Conservation (phyloP, 2,888 invertebrate species). For the Odontomyia ornata region DNA sequence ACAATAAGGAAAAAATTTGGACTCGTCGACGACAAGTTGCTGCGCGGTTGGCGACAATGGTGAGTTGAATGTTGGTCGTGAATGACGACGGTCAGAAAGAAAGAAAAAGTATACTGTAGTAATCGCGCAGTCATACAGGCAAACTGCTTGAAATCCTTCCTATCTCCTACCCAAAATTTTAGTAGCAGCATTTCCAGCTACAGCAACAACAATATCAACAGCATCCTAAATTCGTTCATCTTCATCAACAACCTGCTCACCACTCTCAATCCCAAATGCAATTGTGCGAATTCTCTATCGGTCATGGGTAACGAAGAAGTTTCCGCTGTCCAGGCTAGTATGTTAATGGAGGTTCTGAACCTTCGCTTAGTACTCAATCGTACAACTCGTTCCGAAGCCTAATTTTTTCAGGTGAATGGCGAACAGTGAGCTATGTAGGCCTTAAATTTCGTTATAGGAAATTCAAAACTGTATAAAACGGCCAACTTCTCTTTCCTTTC, state of each 20-base stretch:
- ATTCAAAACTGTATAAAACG: neutral
- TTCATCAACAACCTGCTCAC: neutral
- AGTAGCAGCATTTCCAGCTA: conserved; percentile 58
- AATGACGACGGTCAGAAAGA: too few relatives aligned
- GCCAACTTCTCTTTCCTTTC: neutral
- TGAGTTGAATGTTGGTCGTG: too few relatives aligned
- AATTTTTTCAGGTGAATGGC: neutral
- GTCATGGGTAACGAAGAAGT: neutral
- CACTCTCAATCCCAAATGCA: conserved; percentile 1
- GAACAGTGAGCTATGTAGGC: neutral
- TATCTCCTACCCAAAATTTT: too few relatives aligned
- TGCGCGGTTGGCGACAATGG: too few relatives aligned
- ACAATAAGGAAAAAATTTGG: too few relatives aligned
- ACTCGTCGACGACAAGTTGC: too few relatives aligned
- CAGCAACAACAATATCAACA: conserved; percentile 54
- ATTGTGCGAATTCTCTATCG: conserved; percentile 10
- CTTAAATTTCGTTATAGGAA: conserved; percentile 2
- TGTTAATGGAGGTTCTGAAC: neutral
- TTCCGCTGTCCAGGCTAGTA: neutral
- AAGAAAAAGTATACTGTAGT: too few relatives aligned
- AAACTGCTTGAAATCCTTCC: too few relatives aligned
- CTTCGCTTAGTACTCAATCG: neutral
- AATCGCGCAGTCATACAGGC: too few relatives aligned
- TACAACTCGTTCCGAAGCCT: conserved; percentile 1
- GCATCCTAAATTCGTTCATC: conserved; percentile 48